Percentiles rank a stretch among this genome's conserved stretches.
Evolutionary conservation across 2,888 invertebrate genomes (phyloP).

Genomic region (Notocelia uddmanniana): DNA sequence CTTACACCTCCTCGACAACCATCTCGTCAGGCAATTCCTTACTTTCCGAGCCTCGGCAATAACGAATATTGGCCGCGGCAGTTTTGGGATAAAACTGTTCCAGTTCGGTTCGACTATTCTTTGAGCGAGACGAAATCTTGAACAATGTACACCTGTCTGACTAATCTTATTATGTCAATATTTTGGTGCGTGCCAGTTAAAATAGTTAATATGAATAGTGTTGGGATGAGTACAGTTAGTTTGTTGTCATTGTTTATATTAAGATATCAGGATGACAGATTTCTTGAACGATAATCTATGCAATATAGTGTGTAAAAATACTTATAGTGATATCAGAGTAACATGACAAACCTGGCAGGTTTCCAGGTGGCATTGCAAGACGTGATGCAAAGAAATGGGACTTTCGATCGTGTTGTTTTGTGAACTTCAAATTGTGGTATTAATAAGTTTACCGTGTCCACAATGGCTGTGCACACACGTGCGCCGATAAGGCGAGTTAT

Average conservation of each 20-base stretch:
- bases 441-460: slow-evolving; percentile 21
- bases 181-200: not conserved
- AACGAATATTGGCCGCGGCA: too few species aligned
- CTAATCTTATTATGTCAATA: not conserved
- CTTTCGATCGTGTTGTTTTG: not conserved
- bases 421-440: slow-evolving; percentile 1
- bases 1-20: too few species aligned
- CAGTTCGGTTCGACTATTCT: too few species aligned
- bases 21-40: too few species aligned
- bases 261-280: not conserved
- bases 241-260: not conserved
- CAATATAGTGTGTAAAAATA: not conserved
- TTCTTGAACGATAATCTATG: not conserved
- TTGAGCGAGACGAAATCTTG: not conserved
- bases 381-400: not conserved
- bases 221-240: not conserved
- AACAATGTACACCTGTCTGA: not conserved
- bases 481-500: slow-evolving; percentile 45
- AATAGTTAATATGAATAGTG: not conserved
- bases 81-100: too few species aligned
- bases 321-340: not conserved
- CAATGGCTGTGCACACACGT: slow-evolving; percentile 51
- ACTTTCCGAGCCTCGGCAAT: too few species aligned
- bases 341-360: too few species aligned
- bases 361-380: too few species aligned